Conservation (phyloP, 2,113 vertebrate genomes). For the Lophura nycthemera region DNA sequence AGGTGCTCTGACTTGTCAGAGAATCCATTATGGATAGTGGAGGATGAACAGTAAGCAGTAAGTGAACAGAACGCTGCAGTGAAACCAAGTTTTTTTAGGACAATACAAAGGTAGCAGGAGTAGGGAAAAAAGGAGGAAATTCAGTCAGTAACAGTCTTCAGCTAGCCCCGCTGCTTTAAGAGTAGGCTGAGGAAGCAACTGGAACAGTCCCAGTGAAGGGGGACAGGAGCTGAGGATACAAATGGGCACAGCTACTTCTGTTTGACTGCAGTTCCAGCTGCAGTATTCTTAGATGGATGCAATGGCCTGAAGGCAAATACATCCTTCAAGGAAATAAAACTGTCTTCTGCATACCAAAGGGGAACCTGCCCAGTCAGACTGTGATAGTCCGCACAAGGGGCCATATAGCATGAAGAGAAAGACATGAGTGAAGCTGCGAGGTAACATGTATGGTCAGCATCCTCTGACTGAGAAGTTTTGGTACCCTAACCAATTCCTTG, state of each 20-base stretch:
- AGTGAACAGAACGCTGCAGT: background rate
- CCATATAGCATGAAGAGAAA: background rate
- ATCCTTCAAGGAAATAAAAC: background rate
- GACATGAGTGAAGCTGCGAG: background rate
- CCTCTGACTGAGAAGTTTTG: background rate
- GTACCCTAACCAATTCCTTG: background rate
- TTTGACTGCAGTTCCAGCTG: background rate
- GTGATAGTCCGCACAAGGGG: background rate
- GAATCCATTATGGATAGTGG: background rate
- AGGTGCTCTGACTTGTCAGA: background rate
- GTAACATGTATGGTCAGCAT: background rate
- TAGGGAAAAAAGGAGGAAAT: background rate
- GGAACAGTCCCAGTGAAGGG: fast-evolving
- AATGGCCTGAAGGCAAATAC: conserved; percentile 7
- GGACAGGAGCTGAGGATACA: background rate
- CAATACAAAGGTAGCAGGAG: fast-evolving
- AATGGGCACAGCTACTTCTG: background rate
- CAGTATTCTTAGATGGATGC: background rate
- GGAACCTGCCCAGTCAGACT: background rate
- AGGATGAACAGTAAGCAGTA: background rate
- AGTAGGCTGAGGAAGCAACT: background rate
- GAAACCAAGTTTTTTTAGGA: background rate
- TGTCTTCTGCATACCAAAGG: background rate
- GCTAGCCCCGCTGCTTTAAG: background rate
- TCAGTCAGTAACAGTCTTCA: background rate